Evolutionary conservation across 2,113 vertebrate species (phyloP).

Genomic region (Thymallus thymallus): DNA sequence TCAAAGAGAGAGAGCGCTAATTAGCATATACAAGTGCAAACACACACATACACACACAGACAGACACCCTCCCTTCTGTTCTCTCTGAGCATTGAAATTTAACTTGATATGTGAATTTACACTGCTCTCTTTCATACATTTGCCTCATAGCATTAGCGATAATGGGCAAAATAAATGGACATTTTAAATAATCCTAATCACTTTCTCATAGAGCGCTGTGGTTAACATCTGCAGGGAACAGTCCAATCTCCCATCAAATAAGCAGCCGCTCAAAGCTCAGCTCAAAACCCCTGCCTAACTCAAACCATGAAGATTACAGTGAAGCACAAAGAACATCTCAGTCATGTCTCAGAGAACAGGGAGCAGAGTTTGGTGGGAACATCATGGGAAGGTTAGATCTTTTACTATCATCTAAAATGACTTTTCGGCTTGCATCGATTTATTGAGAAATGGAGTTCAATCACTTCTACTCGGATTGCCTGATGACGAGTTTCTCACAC

Average conservation of each 20-base stretch:
- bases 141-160: conserved; percentile 33
- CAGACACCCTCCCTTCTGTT: conserved; percentile 3
- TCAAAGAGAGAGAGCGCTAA: background rate
- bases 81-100: conserved; percentile 28
- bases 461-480: no score
- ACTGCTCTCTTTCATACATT: background rate
- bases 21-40: background rate
- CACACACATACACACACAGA: conserved; percentile 1
- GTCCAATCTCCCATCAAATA: background rate
- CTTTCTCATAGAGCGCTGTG: conserved; percentile 33
- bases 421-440: background rate
- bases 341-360: background rate
- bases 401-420: no score
- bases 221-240: conserved; percentile 41
- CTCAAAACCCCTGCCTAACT: conserved; percentile 28
- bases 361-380: background rate
- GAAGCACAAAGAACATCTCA: background rate
- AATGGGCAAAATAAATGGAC: conserved; percentile 58
- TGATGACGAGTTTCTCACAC: no score
- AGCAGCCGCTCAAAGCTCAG: conserved; percentile 6
- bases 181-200: conserved; percentile 66
- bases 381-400: background rate
- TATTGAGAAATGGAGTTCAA: no score
- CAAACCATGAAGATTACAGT: conserved; percentile 27
- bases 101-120: conserved; percentile 45